Evolutionary conservation across 2,797 vertebrate species (phyloP), one percentile per base, ranked within the genome.

Genomic region (Carapus acus): DNA sequence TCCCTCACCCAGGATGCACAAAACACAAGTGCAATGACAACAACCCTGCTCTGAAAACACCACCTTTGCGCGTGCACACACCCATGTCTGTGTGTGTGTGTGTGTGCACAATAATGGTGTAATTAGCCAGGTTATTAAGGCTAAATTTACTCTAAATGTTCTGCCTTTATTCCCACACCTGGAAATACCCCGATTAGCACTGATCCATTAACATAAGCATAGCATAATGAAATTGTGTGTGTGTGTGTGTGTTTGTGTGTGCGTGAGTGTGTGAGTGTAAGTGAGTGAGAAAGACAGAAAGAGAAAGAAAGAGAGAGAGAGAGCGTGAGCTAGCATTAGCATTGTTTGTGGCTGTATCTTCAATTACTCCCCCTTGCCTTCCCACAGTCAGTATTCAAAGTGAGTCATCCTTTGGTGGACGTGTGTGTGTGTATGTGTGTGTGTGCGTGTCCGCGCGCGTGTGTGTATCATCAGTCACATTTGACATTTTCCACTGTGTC

Each of bases 41-140:
- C 45, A 12, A 60, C 2, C 46, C 41, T 33, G 34, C 14, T 3
- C 9, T 5, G 2, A 36, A n/a, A 15, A 7, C 34, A 15, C 11
- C 17, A n/a, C n/a, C n/a, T n/a, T n/a, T n/a, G 23, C 27, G 20
- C 43, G 16, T 42, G 49, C n/a, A n/a, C n/a, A n/a, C n/a, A n/a
- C n/a, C n/a, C n/a, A n/a, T 23, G 37, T 14, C 29, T 24, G 27
- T 24, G 18, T 42, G 61, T 46, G 53, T 17, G n/a, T 20, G 58
- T 33, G 62, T 52, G 64, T 48, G 42, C 63, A 52, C 70, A 62
- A 70, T 76, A 74, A 70, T 53, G 68, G 43, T 37, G 68, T 63
- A 64, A 76, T 83, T 79, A 83, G 63, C 58, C 51, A 51, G 59
- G 69, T 81, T 79, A 82, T 81, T 79, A 68, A 76, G 74, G 70